Evolutionary conservation across 2,797 vertebrate genomes (phyloP).

Genomic region (Hydrocynus forskahlii): DNA sequence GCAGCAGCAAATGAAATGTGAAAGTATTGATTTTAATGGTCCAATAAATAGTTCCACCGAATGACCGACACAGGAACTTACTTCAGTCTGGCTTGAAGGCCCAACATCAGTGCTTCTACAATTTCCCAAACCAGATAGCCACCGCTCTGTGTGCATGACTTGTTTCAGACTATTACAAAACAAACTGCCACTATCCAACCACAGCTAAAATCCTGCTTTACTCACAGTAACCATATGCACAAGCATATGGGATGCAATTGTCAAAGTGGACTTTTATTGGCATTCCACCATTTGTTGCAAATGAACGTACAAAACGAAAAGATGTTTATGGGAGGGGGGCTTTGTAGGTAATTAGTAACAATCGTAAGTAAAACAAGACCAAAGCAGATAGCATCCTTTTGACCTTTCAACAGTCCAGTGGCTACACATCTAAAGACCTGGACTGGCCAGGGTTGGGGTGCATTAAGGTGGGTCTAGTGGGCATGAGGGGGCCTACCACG

Average conservation of each 20-base stretch:
- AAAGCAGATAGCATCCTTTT: conserved; percentile 21
- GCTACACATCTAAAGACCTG: conserved; percentile 30
- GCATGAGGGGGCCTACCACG: conserved; percentile 81
- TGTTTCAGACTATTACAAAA: conserved; percentile 42
- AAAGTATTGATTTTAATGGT: conserved; percentile 75
- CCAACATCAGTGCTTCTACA: conserved; percentile 72
- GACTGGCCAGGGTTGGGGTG: conserved; percentile 50
- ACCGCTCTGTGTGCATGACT: conserved; percentile 15
- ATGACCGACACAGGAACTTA: conserved; percentile 57
- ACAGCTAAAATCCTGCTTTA: conserved; percentile 36
- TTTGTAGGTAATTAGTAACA: conserved; percentile 19
- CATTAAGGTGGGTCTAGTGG: conserved; percentile 66
- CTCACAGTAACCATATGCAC: conserved; percentile 12
- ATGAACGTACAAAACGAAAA: not conserved
- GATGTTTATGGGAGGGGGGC: not conserved
- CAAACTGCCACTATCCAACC: conserved; percentile 28
- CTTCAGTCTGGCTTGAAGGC: conserved; percentile 58
- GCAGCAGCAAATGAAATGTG: conserved; percentile 62
- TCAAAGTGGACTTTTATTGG: not conserved
- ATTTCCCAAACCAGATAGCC: conserved; percentile 46
- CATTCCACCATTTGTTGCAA: not conserved
- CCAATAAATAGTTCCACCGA: conserved; percentile 80
- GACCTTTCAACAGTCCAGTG: conserved; percentile 40
- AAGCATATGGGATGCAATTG: not conserved
- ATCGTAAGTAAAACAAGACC: conserved; percentile 37